Percentiles rank a stretch among this genome's conserved stretches.
phyloP scores from a whole-genome alignment of 2,797 vertebrate genomes.

The Parauchenoglanis ngamensis region DNA sequence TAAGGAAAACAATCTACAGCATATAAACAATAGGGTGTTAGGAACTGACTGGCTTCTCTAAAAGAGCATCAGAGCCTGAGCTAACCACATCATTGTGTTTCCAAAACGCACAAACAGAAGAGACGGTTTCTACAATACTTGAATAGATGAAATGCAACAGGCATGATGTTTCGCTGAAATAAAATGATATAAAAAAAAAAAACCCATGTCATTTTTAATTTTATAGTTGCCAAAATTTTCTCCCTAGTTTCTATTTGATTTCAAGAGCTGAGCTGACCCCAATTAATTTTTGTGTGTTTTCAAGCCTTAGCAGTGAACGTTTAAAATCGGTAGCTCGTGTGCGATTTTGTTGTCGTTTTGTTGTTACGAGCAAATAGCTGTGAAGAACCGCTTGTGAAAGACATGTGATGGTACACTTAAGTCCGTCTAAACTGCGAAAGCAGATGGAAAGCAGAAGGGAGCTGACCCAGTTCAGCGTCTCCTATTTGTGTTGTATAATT shows the following conservation, averaged over 20 bases:
- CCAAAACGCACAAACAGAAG: neutral
- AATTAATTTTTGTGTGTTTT: neutral
- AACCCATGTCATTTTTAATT: neutral
- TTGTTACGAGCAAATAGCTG: neutral
- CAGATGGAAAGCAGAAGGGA: conserved; percentile 11
- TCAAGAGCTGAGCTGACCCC: neutral
- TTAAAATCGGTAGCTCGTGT: neutral
- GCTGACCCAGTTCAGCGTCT: neutral
- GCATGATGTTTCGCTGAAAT: neutral
- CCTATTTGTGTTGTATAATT: conserved; percentile 2
- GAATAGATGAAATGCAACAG: neutral
- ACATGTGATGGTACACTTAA: conserved; percentile 4
- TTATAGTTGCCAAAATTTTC: neutral
- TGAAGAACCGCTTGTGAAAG: neutral
- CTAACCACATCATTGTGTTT: neutral
- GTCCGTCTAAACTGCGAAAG: conserved; percentile 5
- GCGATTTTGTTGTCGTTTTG: neutral
- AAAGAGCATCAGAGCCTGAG: neutral
- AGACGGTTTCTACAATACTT: neutral
- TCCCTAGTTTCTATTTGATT: neutral
- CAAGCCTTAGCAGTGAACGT: neutral
- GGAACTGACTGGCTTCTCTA: neutral
- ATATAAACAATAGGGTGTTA: neutral
- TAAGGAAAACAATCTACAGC: neutral
- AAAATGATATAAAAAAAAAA: neutral